Conservation (phyloP, 2,113 vertebrate species). For the Spizaetus ornatus region DNA sequence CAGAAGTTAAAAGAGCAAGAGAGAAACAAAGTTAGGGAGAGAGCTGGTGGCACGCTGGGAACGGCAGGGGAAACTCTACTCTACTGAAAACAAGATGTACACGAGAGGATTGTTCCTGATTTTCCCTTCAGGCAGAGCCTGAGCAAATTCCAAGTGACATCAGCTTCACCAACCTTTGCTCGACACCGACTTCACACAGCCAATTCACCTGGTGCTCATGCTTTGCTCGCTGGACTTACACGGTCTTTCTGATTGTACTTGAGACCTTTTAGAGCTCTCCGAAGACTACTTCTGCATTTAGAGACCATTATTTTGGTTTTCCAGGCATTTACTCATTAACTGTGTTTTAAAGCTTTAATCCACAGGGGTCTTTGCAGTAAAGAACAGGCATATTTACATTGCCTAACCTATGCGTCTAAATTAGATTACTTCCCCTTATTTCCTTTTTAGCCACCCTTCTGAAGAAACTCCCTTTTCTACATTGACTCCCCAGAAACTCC, state of each 20-base stretch:
- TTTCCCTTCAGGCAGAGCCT: background rate
- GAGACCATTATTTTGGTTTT: background rate
- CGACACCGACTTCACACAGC: background rate
- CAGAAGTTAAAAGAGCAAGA: background rate
- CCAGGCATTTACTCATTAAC: background rate
- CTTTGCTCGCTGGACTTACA: background rate
- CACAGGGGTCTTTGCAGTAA: background rate
- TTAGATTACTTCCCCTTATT: background rate
- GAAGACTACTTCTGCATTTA: background rate
- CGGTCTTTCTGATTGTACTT: background rate
- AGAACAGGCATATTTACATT: background rate
- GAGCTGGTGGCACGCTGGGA: background rate
- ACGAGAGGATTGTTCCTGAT: background rate
- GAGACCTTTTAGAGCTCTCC: background rate
- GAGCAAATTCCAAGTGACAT: background rate
- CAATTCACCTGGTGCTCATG: background rate
- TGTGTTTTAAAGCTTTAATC: background rate
- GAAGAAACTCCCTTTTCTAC: background rate
- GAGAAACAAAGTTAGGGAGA: background rate
- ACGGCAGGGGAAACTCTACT: background rate
- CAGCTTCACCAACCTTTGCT: background rate
- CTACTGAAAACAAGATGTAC: background rate
- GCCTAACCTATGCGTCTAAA: background rate
- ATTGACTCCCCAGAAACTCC: background rate
- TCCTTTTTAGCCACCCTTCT: background rate